These are phyloP conservation scores for Strigamia transsilvanica DNA, from an alignment of 2,888 invertebrate genomes.

Conservation along the genomic window DNA sequence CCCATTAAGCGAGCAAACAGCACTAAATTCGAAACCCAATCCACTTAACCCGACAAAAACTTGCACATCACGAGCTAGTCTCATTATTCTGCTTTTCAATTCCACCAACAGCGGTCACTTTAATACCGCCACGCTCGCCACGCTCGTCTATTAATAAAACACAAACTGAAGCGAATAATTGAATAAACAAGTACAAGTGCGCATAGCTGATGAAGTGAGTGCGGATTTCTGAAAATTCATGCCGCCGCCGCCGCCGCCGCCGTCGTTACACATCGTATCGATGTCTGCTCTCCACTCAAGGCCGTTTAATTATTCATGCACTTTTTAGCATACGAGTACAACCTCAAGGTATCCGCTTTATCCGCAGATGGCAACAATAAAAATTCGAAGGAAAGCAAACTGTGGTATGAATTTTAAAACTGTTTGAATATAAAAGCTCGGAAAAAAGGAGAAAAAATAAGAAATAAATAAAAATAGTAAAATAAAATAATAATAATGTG, in stretches of 20 bases:
- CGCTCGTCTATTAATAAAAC: constrained; percentile 5
- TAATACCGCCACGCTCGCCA: too few species aligned
- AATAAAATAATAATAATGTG: background rate
- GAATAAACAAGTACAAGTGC: constrained; percentile 6
- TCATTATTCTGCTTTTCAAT: background rate
- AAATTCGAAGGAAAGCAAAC: constrained; percentile 7
- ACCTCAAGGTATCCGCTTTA: background rate
- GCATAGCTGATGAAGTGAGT: constrained; percentile 24
- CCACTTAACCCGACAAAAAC: too few species aligned
- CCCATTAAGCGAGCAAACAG: too few species aligned
- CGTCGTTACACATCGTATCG: constrained; percentile 21
- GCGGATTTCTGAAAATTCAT: constrained; percentile 28
- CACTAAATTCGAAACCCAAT: too few species aligned
- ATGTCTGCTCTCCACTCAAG: constrained; percentile 30
- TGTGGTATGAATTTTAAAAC: constrained; percentile 34
- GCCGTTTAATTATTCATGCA: constrained; percentile 34
- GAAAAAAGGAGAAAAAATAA: background rate
- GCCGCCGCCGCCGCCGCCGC: background rate
- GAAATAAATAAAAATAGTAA: too few species aligned
- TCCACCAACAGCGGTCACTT: background rate
- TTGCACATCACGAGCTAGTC: too few species aligned
- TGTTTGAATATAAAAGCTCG: constrained; percentile 2
- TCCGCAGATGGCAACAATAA: constrained; percentile 22
- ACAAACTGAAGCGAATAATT: constrained; percentile 10
- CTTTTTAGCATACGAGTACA: constrained; percentile 17